Conservation (phyloP, 2,888 invertebrate species). For the Matsumyia berberina region DNA sequence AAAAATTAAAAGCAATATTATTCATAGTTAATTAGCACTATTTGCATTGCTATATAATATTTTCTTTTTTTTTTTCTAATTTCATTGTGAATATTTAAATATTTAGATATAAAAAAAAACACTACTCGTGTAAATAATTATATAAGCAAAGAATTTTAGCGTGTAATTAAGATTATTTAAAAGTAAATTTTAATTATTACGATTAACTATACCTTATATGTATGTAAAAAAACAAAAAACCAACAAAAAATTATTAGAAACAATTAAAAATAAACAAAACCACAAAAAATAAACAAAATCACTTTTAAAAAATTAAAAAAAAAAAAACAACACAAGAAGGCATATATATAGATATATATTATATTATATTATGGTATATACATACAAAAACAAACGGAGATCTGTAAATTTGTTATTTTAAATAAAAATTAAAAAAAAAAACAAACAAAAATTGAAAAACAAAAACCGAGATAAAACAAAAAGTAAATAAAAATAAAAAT, state of each 20-base stretch:
- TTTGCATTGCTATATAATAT: conserved; percentile 74
- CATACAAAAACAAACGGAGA: conserved; percentile 68
- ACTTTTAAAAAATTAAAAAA: conserved; percentile 61
- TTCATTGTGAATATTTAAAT: conserved; percentile 82
- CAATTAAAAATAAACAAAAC: conserved; percentile 53
- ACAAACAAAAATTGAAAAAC: conserved; percentile 50
- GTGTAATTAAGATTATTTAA: conserved; percentile 73
- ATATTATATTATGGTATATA: conserved; percentile 73
- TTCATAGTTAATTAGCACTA: conserved; percentile 83
- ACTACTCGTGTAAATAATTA: conserved; percentile 65
- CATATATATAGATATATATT: conserved; percentile 66
- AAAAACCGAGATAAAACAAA: conserved; percentile 64
- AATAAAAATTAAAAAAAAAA: conserved; percentile 74
- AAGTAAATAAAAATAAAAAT: conserved; percentile 69
- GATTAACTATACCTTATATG: conserved; percentile 59
- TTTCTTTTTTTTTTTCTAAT: conserved; percentile 80
- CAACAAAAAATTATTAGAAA: conserved; percentile 63
- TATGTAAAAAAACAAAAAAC: conserved; percentile 55
- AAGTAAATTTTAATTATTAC: conserved; percentile 61
- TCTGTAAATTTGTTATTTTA: conserved; percentile 77
- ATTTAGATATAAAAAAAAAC: conserved; percentile 77
- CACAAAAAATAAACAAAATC: conserved; percentile 45
- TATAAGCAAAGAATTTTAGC: conserved; percentile 60
- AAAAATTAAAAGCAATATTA: conserved; percentile 82
- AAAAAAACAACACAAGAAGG: conserved; percentile 64